phyloP scores from a whole-genome alignment of 2,113 vertebrate genomes.

The Ifrita kowaldi region DNA sequence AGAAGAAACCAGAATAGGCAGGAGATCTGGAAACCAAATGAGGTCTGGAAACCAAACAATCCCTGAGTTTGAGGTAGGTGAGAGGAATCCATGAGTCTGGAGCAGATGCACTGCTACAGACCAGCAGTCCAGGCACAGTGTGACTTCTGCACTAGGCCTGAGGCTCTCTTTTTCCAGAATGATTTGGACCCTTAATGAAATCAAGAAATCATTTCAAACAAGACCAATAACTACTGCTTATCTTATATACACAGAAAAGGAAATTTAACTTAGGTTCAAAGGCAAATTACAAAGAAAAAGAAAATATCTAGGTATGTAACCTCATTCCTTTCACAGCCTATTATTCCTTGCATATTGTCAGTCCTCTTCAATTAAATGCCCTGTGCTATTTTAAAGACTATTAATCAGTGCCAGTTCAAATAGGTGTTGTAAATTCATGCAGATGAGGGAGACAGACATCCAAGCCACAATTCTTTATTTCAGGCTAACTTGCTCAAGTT shows the following conservation, averaged over 20 bases:
- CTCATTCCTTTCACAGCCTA: background rate
- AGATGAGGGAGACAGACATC: background rate
- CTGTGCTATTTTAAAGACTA: background rate
- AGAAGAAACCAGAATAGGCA: background rate
- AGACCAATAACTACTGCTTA: background rate
- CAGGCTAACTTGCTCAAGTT: background rate
- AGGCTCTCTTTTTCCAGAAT: background rate
- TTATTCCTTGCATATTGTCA: background rate
- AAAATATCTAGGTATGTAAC: background rate
- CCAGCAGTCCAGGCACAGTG: background rate
- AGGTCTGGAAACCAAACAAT: background rate
- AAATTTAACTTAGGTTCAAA: conserved; percentile 6
- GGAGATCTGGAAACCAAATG: background rate
- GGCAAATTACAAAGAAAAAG: background rate
- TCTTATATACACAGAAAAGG: background rate
- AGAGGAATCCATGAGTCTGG: background rate
- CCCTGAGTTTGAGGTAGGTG: background rate
- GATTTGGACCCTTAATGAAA: background rate
- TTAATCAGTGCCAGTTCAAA: background rate
- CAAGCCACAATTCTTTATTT: background rate
- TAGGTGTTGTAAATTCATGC: background rate
- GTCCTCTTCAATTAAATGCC: background rate
- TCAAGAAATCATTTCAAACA: background rate
- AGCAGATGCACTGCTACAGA: background rate
- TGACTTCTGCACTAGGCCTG: background rate